Conservation (phyloP, 2,113 vertebrate species). For the Heterotilapia buettikoferi region DNA sequence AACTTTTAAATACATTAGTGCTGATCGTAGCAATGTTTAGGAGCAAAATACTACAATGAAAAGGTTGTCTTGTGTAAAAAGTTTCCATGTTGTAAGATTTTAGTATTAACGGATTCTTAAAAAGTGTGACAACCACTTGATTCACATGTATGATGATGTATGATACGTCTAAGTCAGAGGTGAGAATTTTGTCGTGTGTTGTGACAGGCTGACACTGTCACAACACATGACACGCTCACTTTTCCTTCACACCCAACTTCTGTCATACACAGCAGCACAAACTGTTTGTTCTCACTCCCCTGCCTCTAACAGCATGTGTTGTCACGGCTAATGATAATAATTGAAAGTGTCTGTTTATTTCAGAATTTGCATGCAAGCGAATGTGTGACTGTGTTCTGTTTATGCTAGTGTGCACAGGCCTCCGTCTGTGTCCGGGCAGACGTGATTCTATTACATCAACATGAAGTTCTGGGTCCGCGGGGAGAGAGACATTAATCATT, state of each 20-base stretch:
- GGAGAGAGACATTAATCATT: constrained; percentile 22
- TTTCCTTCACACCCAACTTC: constrained; percentile 6
- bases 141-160: not conserved
- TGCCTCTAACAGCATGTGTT: not conserved
- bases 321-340: not conserved
- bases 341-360: constrained; percentile 6
- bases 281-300: not conserved
- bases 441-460: constrained; percentile 30
- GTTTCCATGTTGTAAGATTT: not conserved
- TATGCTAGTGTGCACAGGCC: constrained; percentile 9
- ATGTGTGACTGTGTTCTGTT: constrained; percentile 6
- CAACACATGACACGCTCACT: constrained; percentile 21
- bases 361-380: not conserved
- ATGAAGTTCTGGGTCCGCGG: not conserved
- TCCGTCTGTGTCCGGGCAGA: not conserved
- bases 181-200: not conserved
- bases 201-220: not conserved
- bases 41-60: not conserved
- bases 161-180: not conserved
- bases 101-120: not conserved
- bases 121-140: not conserved
- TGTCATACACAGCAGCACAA: not conserved
- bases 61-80: not conserved
- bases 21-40: not conserved
- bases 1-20: not conserved